A percentile compares a stretch with the other conserved stretches of the same genome.
These are phyloP conservation scores for Pammene fasciana DNA, from an alignment of 2,888 invertebrate genomes.

Conservation along the genomic window DNA sequence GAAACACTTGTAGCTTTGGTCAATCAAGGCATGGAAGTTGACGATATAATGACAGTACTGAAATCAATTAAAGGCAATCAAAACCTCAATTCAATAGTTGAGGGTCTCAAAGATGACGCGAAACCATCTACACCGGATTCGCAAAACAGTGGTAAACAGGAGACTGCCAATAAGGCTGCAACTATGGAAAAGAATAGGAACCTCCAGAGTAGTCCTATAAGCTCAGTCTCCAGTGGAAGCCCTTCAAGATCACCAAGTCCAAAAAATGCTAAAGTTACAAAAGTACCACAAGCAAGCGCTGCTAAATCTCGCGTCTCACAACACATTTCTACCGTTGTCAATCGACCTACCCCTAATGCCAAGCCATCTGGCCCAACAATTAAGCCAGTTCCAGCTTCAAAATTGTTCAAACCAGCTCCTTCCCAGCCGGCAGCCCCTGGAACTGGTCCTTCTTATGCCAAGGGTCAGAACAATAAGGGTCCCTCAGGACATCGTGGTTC, in stretches of 20 bases:
- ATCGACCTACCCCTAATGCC: slow-evolving; percentile 15
- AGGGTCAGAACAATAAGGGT: neutral
- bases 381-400: neutral
- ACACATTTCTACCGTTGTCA: neutral
- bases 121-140: neutral
- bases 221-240: neutral
- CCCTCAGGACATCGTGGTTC: slow-evolving; percentile 23
- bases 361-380: slow-evolving; percentile 15
- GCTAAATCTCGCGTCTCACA: neutral
- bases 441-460: slow-evolving; percentile 1
- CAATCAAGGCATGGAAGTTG: slow-evolving; percentile 17
- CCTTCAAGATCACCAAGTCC: slow-evolving; percentile 6
- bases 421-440: slow-evolving; percentile 18
- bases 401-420: slow-evolving; percentile 37
- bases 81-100: slow-evolving; percentile 4
- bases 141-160: neutral
- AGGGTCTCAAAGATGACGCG: slow-evolving; percentile 11
- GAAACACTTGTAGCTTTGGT: slow-evolving; percentile 20
- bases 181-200: neutral
- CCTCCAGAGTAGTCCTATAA: neutral
- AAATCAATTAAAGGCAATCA: slow-evolving; percentile 21
- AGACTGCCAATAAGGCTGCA: neutral
- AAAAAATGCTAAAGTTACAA: neutral
- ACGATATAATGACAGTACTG: slow-evolving; percentile 18
- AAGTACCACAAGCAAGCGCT: neutral